phyloP scores from a whole-genome alignment of 2,113 vertebrate genomes.

The western clawed frog (Xenopus tropicalis) region UCB_Xtro_10.0 CM004446.2:121334001-121334500 shows the following conservation, averaged over 20 bases:
- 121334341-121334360: no score
- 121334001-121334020: not conserved
- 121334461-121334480: no score
- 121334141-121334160: conserved; percentile 12
- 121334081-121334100: conserved; percentile 5
- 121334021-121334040: not conserved
- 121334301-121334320: no score
- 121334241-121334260: not conserved
- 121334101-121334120: conserved; percentile 12
- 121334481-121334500: no score
- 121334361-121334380: no score
- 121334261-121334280: conserved; percentile 12
- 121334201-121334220: conserved; percentile 24
- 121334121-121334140: conserved; percentile 18
- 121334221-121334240: conserved; percentile 10
- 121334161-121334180: conserved; percentile 24
- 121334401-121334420: no score
- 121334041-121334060: conserved; percentile 6
- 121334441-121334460: no score
- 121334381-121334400: no score
- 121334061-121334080: not conserved
- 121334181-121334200: not conserved
- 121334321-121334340: no score
- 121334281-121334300: no score
- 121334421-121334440: no score